Base-by-base conservation (phyloP, 2,113 vertebrate species). In the Eulemur rufifrons region DNA sequence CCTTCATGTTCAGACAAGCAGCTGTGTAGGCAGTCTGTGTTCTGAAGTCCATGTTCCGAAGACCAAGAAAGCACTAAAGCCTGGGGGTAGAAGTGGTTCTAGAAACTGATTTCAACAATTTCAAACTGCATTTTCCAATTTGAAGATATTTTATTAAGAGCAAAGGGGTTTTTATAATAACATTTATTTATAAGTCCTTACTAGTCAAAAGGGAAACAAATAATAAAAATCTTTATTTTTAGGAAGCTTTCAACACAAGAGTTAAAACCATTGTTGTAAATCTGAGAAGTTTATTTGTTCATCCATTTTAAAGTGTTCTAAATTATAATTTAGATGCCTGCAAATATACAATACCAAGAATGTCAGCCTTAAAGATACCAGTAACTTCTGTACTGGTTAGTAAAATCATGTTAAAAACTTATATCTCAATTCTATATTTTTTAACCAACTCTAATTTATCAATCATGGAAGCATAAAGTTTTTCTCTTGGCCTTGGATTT, bases 171-270 rank as follows among this genome's bases (percentile, higher is more conserved):
- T 92, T 45, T 42, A 15, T 8, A 73, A 45, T 73, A 50, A 21
- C 6, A 32, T 50, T 85, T 76, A 86, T 42, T 56, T 69, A 54
- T n/a, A 63, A 91, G 64, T 39, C 6, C 14, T 81, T 85, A 74
- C 50, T n/a, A 95, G 50, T 91, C n/a, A 91, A 95, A 88, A 96
- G 11, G 27, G 27, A 95, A 96, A 80, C 25, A 94, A 91, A 68
- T 47, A 86, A 74, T 76, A 73, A 89, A 83, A 45, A 64, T n/a
- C 56, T 73, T 64, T 68, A 83, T 76, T 25, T 94, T 94, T n/a
- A 81, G 8, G 34, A 20, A 76, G 54, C 8, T 89, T 76, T 20
- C n/a, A 73, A 84, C 13, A 84, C 13, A 71, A 87, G 32, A 45
- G 34, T 86, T 76, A n/a, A 68, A 91, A 89, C 87, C 0, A 77